Evolutionary conservation across 2,888 invertebrate species (phyloP), one percentile per base, ranked within the genome.

Genomic region (Pyrocoelia pectoralis): DNA sequence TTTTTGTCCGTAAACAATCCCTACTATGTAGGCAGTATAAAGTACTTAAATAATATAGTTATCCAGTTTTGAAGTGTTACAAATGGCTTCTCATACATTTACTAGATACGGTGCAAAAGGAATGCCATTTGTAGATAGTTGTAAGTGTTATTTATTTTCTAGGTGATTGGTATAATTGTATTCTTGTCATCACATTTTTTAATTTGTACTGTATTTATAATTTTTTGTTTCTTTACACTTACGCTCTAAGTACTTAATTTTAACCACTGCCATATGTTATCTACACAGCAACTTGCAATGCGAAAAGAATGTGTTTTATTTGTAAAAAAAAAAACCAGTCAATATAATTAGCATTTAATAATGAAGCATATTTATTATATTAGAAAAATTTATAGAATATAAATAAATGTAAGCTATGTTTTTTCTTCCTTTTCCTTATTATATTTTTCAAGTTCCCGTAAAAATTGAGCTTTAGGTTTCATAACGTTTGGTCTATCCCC

Each of bases 371-470:
- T 33, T 33, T 33, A 33, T 33, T 33, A 33, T 61, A 56, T 52
- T 41, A 52, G 56, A 62, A 33, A 61, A 62, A 61, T 56, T 62
- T 46, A 56, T 33, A 33, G n/a, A 33, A 33, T 33, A n/a, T 10
- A 33, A 33, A 50, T 49, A 41, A 56, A 58, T 49, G 53, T 56
- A 61, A 51, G 12, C 84, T 91, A 92, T 85, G 92, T 92, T 81
- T 95, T 95, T 77, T 95, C 94, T 77, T 95, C 95, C 77, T 94
- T 94, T 77, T 95, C 94, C 81, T 92, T 92, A 79, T 95, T 95
- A 81, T 94, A 95, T 78, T 93, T 88, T 82, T 94, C 94, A 67
- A 95, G 83, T 79, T 95, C 95, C 79, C 94, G 92, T 8, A 95
- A 84, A 79, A 95, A 95, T 80, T 94, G 94, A 63, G 93, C 92